A percentile compares a stretch with the other conserved stretches of the same genome.
Conservation (phyloP, 2,113 vertebrate species). For the Syrmaticus mikado region DNA sequence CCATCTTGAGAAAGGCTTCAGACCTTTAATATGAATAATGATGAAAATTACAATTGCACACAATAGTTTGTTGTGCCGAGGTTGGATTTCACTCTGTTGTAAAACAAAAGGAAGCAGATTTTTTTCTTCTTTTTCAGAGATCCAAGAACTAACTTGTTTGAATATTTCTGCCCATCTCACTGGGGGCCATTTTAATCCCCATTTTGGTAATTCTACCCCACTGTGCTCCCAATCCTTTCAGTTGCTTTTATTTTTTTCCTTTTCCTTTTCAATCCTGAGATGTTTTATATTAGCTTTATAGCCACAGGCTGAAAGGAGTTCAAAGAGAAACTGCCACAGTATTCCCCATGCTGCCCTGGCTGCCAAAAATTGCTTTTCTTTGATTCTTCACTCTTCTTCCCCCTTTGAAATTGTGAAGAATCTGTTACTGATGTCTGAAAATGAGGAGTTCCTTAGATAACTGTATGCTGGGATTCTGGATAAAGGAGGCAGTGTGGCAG, state of each 20-base stretch:
- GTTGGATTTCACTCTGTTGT: neutral
- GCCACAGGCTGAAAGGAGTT: constrained; percentile 79
- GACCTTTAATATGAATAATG: neutral
- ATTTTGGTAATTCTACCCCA: constrained; percentile 61
- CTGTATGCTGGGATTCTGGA: neutral
- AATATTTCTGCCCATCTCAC: constrained; percentile 37
- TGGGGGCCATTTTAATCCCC: constrained; percentile 35
- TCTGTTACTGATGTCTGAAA: neutral
- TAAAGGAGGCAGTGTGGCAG: neutral
- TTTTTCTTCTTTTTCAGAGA: neutral
- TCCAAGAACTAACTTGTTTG: neutral
- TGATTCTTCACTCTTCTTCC: neutral
- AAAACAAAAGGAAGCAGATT: constrained; percentile 32
- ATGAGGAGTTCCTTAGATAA: neutral
- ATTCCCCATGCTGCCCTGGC: constrained; percentile 44
- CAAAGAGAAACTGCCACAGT: constrained; percentile 73
- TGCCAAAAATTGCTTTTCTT: constrained; percentile 43
- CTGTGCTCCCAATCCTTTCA: constrained; percentile 45
- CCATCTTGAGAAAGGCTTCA: neutral
- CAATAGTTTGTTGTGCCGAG: neutral
- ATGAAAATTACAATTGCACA: neutral
- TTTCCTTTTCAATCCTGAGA: constrained; percentile 74
- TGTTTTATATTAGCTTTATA: constrained; percentile 83
- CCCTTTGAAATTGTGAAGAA: neutral
- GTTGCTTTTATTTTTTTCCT: neutral